Base-by-base conservation (phyloP, 2,797 vertebrate genomes). In the Acanthis flammea region DNA sequence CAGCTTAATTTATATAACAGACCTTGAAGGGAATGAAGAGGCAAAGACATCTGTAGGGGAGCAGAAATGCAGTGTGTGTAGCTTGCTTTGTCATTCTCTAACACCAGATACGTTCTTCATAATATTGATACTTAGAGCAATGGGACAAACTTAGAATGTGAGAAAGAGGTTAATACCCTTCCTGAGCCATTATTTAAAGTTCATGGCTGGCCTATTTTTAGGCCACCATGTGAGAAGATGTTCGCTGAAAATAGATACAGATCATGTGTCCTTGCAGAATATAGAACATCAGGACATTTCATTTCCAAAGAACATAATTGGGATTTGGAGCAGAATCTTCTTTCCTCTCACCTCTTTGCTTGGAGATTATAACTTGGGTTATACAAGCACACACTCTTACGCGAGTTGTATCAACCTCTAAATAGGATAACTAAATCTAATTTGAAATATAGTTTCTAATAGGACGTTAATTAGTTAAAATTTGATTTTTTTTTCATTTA, bases 131-230 rank as follows among this genome's bases (percentile, higher is more conserved):
- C 92, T 88, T 96, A 79, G 4, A 94, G 78, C 91, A 95, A 77
- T 58, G 86, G 48, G 85, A 91, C 90, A 97, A 98, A 96, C 94
- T 94, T 95, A 95, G 95, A 96, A 78, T 93, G 76, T 89, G 92
- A 97, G 92, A 97, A 97, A 96, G 95, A 97, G 96, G 97, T 97
- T 98, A 98, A 96, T 97, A 94, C 89, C 94, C 95, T 97, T 97
- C 92, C 96, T 78, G 33, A 97, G 97, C 94, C 95, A 95, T 97
- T 98, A 97, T 97, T 96, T 97, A 97, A 98, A 97, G 98, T 97
- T 98, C 97, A 96, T 96, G 95, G 88, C 91, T 92, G 72, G 55
- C 91, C 97, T 98, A 98, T 98, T 98, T 98, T 98, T 98, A 97
- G 96, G 94, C 94, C 82, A 92, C 89, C 95, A 91, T 97, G 96